Conservation (phyloP, 1,140 invertebrate genomes). For the Zaprionus capensis region DNA sequence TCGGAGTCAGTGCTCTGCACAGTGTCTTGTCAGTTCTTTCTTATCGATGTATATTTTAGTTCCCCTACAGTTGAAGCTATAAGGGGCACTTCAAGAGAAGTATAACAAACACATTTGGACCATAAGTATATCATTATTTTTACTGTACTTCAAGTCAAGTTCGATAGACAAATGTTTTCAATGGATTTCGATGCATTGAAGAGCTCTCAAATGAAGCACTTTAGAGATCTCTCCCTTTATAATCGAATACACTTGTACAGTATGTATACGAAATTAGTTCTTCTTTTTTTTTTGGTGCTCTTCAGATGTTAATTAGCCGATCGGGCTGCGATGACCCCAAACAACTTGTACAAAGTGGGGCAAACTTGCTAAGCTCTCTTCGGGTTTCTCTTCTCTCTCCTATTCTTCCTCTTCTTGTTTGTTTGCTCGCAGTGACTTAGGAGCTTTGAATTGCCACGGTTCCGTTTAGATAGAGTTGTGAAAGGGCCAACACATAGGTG, state of each 20-base stretch:
- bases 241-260: background rate
- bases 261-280: slow-evolving; percentile 29
- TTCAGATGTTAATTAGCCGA: slow-evolving; percentile 36
- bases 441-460: slow-evolving; percentile 7
- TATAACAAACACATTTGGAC: background rate
- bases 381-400: background rate
- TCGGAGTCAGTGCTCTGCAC: background rate
- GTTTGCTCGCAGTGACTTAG: background rate
- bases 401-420: background rate
- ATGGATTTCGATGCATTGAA: background rate
- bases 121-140: background rate
- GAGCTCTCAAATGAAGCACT: slow-evolving; percentile 23
- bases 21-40: background rate
- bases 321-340: slow-evolving; percentile 28
- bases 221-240: slow-evolving; percentile 10
- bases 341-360: slow-evolving; percentile 22
- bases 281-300: slow-evolving; percentile 2
- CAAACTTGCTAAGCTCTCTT: slow-evolving; percentile 12
- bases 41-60: background rate
- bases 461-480: slow-evolving; percentile 29
- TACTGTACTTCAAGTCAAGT: background rate
- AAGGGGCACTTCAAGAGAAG: background rate
- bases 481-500: slow-evolving; percentile 20
- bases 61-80: background rate
- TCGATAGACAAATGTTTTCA: background rate